Evolutionary conservation across 2,113 vertebrate genomes (phyloP).

Genomic region (Thalassoma bifasciatum): DNA sequence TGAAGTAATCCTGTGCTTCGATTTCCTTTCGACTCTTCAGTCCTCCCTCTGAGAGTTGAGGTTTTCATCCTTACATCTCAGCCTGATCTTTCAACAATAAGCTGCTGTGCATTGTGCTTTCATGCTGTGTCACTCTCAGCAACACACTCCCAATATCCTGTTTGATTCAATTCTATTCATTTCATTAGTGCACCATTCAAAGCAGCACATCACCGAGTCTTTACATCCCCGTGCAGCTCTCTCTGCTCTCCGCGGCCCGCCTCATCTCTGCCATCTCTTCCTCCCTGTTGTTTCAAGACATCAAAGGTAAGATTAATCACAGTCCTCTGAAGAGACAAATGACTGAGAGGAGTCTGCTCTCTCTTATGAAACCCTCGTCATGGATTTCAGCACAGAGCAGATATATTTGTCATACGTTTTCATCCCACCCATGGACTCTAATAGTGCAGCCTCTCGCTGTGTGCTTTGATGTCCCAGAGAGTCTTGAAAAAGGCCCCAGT

Average conservation of each 20-base stretch:
- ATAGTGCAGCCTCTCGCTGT: conserved; percentile 59
- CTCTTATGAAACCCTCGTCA: conserved; percentile 50
- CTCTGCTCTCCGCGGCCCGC: conserved; percentile 21
- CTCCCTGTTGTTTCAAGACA: conserved; percentile 61
- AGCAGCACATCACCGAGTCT: conserved; percentile 44
- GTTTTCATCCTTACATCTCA: conserved; percentile 11
- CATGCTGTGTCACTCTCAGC: conserved; percentile 31
- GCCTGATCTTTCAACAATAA: conserved; percentile 24
- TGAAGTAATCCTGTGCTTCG: conserved; percentile 8
- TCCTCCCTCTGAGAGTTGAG: conserved; percentile 11
- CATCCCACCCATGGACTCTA: conserved; percentile 65
- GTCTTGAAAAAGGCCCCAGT: conserved; percentile 55
- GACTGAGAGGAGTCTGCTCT: conserved; percentile 54
- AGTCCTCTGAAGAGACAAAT: conserved; percentile 52
- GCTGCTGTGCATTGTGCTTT: conserved; percentile 17
- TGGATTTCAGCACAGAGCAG: conserved; percentile 52
- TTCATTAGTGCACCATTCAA: conserved; percentile 67
- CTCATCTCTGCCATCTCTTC: conserved; percentile 32
- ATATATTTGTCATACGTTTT: conserved; percentile 62
- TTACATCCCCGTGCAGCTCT: conserved; percentile 48
- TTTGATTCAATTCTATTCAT: conserved; percentile 61
- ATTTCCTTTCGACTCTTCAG: not conserved
- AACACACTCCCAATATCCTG: conserved; percentile 46
- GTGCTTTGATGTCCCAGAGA: conserved; percentile 71
- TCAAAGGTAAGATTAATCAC: conserved; percentile 73